Percentiles rank a stretch among this genome's conserved stretches.
Evolutionary conservation across 2,797 vertebrate species (phyloP).

Genomic region (Neostethus bicornis): DNA sequence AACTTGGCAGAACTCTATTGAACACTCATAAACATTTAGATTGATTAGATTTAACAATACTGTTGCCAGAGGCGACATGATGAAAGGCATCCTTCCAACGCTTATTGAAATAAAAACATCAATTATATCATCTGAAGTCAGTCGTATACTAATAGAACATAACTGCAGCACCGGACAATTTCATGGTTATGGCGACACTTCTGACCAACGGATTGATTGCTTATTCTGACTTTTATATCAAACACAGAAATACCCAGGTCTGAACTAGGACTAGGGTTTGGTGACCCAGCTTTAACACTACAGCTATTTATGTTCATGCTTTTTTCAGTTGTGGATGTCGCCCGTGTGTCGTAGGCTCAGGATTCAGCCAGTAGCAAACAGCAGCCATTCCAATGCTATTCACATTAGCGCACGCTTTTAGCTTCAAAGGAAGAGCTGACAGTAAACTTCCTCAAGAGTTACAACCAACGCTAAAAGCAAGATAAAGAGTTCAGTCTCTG

Average conservation of each 20-base stretch:
- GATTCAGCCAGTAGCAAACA: slow-evolving; percentile 39
- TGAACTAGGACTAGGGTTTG: slow-evolving; percentile 18
- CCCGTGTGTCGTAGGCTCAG: slow-evolving; percentile 47
- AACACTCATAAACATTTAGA: no score
- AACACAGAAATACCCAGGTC: slow-evolving; percentile 22
- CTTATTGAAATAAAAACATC: not conserved
- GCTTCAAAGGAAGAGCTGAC: slow-evolving; percentile 34
- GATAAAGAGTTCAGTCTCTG: slow-evolving; percentile 55
- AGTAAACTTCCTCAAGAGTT: slow-evolving; percentile 42
- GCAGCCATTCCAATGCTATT: slow-evolving; percentile 54
- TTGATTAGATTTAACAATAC: no score
- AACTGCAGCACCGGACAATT: not conserved
- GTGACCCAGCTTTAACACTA: slow-evolving; percentile 12
- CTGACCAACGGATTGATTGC: not conserved
- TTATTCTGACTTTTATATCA: slow-evolving; percentile 6
- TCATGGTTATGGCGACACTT: not conserved
- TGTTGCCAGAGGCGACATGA: no score
- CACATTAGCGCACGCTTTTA: slow-evolving; percentile 45
- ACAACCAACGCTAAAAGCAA: slow-evolving; percentile 60
- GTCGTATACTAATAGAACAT: not conserved
- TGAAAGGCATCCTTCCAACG: no score
- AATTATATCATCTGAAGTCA: not conserved
- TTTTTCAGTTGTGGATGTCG: slow-evolving; percentile 30
- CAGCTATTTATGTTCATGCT: slow-evolving; percentile 33
- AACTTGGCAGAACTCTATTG: no score